Conservation (phyloP, 2,888 invertebrate species). For the Xestia ashworthii region DNA sequence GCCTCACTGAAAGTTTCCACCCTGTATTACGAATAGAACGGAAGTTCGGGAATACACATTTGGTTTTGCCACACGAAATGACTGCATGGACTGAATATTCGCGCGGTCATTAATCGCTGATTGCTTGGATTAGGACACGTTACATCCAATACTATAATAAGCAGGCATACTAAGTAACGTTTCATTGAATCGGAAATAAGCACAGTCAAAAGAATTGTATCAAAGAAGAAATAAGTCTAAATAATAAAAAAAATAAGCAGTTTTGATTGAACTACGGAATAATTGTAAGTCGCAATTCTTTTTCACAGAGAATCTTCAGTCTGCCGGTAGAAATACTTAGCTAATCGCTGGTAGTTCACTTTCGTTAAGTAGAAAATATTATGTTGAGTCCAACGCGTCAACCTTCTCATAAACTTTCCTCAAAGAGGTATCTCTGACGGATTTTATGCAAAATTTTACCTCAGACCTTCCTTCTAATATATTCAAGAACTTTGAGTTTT, state of each 20-base stretch:
- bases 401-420: constrained; percentile 20
- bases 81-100: background rate
- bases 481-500: constrained; percentile 52
- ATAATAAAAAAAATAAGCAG: too few species aligned
- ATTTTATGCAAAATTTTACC: constrained; percentile 38
- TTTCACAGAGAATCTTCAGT: background rate
- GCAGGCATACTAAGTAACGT: background rate
- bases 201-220: background rate
- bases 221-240: background rate
- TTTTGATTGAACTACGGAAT: background rate
- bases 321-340: background rate
- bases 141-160: background rate
- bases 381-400: background rate
- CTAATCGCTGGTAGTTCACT: background rate
- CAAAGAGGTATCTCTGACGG: constrained; percentile 24
- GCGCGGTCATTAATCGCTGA: background rate
- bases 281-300: background rate
- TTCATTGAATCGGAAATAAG: background rate
- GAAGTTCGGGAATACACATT: too few species aligned
- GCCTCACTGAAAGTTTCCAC: too few species aligned
- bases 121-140: too few species aligned
- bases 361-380: background rate
- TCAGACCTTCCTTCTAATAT: constrained; percentile 37
- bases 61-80: background rate
- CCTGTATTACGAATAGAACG: too few species aligned